Conservation (phyloP, 2,888 invertebrate genomes). For the Amorpha juglandis region DNA sequence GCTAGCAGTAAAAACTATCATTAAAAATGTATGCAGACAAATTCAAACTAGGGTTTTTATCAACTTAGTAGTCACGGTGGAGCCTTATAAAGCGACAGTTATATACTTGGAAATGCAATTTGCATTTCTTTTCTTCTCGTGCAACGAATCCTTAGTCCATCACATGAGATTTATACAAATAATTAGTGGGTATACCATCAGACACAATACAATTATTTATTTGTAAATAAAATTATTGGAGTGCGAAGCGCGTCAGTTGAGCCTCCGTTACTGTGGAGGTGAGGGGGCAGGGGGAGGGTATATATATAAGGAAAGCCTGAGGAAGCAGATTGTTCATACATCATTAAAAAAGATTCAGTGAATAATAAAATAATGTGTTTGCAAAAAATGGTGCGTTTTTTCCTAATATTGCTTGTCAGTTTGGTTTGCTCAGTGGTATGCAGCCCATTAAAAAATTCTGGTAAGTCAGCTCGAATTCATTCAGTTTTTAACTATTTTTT, state of each 20-base stretch:
- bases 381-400: conserved; percentile 39
- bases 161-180: conserved; percentile 37
- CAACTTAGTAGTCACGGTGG: no score
- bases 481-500: no score
- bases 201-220: conserved; percentile 45
- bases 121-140: neutral
- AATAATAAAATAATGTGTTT: neutral
- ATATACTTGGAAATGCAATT: neutral
- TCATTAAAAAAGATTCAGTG: neutral
- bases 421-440: conserved; percentile 45
- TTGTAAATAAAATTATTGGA: conserved; percentile 48
- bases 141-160: conserved; percentile 4
- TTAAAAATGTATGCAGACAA: no score
- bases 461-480: conserved; percentile 18
- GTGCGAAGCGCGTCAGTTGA: conserved; percentile 47
- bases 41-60: no score
- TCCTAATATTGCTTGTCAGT: conserved; percentile 47
- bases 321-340: conserved; percentile 24
- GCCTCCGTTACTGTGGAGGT: conserved; percentile 17
- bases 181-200: conserved; percentile 38
- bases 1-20: no score
- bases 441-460: conserved; percentile 49
- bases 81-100: no score
- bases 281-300: conserved; percentile 29
- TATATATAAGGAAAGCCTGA: conserved; percentile 44